These are phyloP conservation scores for Siniperca knerii DNA, from an alignment of 2,113 vertebrate genomes.

Conservation along the genomic window DNA sequence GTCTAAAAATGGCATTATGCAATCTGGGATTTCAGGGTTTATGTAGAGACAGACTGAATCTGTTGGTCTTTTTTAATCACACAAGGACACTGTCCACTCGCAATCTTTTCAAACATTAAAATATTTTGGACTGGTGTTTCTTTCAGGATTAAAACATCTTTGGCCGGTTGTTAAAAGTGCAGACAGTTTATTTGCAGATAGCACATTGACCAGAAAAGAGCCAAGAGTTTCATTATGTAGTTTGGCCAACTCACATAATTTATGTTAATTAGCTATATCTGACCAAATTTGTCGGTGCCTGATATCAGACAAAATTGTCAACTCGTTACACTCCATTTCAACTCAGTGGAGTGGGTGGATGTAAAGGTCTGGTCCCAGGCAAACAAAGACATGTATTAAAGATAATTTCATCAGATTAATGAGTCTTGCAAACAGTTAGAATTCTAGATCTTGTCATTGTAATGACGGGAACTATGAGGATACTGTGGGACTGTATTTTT, in stretches of 20 bases:
- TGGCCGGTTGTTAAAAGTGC: slow-evolving; percentile 5
- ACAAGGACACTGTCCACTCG: neutral
- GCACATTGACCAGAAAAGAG: slow-evolving; percentile 10
- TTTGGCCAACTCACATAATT: slow-evolving; percentile 18
- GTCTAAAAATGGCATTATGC: neutral
- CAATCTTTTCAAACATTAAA: slow-evolving; percentile 2
- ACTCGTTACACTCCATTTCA: too few species aligned
- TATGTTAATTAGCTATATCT: slow-evolving; percentile 31
- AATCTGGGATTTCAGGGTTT: too few species aligned
- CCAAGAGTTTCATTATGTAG: slow-evolving; percentile 15
- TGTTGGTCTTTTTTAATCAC: neutral
- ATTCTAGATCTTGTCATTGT: slow-evolving; percentile 1
- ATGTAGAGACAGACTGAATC: neutral
- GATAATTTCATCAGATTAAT: slow-evolving; percentile 44
- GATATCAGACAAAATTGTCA: too few species aligned
- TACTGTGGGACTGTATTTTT: neutral
- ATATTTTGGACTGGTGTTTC: neutral
- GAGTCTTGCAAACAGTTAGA: slow-evolving; percentile 24
- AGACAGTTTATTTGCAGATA: slow-evolving; percentile 23
- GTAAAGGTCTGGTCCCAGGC: too few species aligned
- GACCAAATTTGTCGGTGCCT: neutral
- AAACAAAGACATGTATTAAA: slow-evolving; percentile 33
- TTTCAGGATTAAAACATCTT: neutral
- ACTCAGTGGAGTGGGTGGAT: too few species aligned
- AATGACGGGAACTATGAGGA: neutral